A percentile compares a stretch with the other conserved stretches of the same genome.
Evolutionary conservation across 2,888 invertebrate species (phyloP).

Genomic region (Pandemis heparana): DNA sequence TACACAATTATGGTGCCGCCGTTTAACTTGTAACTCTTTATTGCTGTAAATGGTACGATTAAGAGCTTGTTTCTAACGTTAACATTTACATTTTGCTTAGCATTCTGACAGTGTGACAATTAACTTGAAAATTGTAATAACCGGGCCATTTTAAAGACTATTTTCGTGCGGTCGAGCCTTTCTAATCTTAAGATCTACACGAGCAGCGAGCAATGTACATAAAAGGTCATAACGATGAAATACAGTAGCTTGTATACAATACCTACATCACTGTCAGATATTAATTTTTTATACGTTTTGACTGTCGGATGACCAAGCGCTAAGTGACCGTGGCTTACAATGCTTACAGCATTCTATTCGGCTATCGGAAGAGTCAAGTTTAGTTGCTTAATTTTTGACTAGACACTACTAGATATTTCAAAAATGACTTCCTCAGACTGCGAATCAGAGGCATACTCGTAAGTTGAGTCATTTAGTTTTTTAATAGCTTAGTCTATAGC

Average conservation of each 20-base stretch:
- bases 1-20: slow-evolving; percentile 26
- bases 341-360: no score
- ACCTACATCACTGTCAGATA: not conserved
- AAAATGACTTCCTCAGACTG: no score
- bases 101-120: not conserved
- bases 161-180: not conserved
- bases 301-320: not conserved
- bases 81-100: not conserved
- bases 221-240: not conserved
- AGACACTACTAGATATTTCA: no score
- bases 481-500: no score
- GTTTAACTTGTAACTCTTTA: slow-evolving; percentile 25
- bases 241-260: not conserved
- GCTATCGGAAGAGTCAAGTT: no score
- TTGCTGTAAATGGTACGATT: slow-evolving; percentile 3
- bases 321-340: no score
- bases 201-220: not conserved
- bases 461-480: no score
- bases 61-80: not conserved
- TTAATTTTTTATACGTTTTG: not conserved
- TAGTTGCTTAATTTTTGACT: no score
- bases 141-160: not conserved
- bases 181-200: not conserved
- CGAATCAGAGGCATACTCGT: no score
- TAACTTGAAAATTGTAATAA: slow-evolving; percentile 2